phyloP scores from a whole-genome alignment of 2,888 invertebrate genomes.

The Baronia brevicornis region DNA sequence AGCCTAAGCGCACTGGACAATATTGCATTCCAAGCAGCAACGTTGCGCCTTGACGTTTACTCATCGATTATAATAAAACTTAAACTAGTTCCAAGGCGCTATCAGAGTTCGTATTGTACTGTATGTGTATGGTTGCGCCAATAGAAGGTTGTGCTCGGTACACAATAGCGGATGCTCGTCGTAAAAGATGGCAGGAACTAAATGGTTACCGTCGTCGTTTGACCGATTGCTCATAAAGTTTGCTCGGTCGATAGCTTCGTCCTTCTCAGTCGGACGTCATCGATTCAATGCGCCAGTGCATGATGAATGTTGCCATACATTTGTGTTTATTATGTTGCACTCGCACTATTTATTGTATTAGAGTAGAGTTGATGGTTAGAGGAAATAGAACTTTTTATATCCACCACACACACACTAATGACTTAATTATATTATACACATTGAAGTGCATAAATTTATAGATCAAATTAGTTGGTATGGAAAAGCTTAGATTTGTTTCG shows the following conservation, averaged over 20 bases:
- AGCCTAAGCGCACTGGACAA: slow-evolving; percentile 24
- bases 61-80: slow-evolving; percentile 32
- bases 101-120: slow-evolving; percentile 41
- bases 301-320: slow-evolving; percentile 42
- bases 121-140: slow-evolving; percentile 18
- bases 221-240: slow-evolving; percentile 56
- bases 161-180: slow-evolving; percentile 45
- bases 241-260: slow-evolving; percentile 31
- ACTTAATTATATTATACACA: too few relatives aligned
- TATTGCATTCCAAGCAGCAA: slow-evolving; percentile 33
- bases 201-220: slow-evolving; percentile 49
- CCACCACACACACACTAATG: too few relatives aligned
- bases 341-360: slow-evolving; percentile 32
- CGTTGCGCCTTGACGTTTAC: slow-evolving; percentile 33
- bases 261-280: slow-evolving; percentile 34
- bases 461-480: too few relatives aligned
- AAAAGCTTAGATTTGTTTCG: too few relatives aligned
- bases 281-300: slow-evolving; percentile 36
- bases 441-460: too few relatives aligned
- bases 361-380: slow-evolving; percentile 9
- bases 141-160: slow-evolving; percentile 25
- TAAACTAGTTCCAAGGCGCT: slow-evolving; percentile 28
- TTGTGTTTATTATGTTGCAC: slow-evolving; percentile 35
- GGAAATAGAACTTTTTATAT: slow-evolving; percentile 4
- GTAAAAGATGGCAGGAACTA: slow-evolving; percentile 59